Conservation (phyloP, 2,113 vertebrate species). For the Sturnira hondurensis region DNA sequence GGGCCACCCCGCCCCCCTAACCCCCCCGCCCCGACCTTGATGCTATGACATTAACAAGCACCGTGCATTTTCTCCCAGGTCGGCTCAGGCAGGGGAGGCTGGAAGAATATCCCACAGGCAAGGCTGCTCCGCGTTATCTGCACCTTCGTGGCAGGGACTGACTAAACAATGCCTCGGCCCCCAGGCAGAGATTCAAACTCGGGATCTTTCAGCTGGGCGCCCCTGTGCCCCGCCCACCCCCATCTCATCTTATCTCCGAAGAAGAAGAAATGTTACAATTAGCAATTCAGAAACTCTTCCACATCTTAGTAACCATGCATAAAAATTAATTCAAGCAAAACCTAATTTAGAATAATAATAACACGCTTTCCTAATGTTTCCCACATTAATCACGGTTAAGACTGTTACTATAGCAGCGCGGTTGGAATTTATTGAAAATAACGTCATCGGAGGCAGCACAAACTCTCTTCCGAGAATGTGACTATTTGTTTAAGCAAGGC, state of each 20-base stretch:
- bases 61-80: not conserved
- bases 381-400: constrained; percentile 73
- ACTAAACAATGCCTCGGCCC: constrained; percentile 22
- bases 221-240: not conserved
- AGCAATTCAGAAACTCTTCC: constrained; percentile 75
- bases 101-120: constrained; percentile 56
- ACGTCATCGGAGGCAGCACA: not conserved
- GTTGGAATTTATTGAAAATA: constrained; percentile 74
- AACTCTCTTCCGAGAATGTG: constrained; percentile 28
- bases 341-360: constrained; percentile 84
- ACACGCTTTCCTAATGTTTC: constrained; percentile 77
- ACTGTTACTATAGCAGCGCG: constrained; percentile 77
- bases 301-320: constrained; percentile 74
- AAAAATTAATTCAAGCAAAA: constrained; percentile 82
- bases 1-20: not conserved
- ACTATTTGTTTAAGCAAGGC: constrained; percentile 70
- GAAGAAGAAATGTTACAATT: constrained; percentile 73
- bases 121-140: not conserved
- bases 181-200: constrained; percentile 52
- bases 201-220: constrained; percentile 42
- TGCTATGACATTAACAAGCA: not conserved
- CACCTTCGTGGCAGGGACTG: constrained; percentile 35
- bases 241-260: constrained; percentile 68
- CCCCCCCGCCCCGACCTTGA: accelerated
- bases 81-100: not conserved